Evolutionary conservation across 2,113 vertebrate species (phyloP), one percentile per base, ranked within the genome.

Genomic region (Sterrhoptilus dennistouni): DNA sequence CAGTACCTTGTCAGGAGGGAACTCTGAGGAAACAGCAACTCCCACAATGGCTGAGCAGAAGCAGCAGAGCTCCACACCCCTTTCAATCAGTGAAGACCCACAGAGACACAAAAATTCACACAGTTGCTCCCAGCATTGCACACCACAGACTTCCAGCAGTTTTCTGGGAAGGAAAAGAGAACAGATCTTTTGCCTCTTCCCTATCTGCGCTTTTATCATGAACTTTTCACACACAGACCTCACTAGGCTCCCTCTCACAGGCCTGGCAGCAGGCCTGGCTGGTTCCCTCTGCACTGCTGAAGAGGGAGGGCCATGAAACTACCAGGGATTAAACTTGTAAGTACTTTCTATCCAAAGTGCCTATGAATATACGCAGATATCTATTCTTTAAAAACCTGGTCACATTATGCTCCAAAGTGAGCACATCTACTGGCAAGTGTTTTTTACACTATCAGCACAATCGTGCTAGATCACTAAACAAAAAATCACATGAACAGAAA

Each of bases 171-270:
- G 35, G 27, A 69, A 83, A 71, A 69, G 13, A 64, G 9, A 75
- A 31, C 14, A 64, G 22, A 3, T 44, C 38, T 57, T 65, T 76
- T 45, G 14, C 22, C 20, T 36, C 28, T 56, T 84, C n/a, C 28
- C 20, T 8, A 28, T 14, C 33, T 16, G 13, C 4, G 8, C 12
- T 87, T 85, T 54, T 45, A 38, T 50, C 42, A 29, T 9, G 8
- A 45, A 25, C 54, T 90, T 69, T 50, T 66, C 60, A 21, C 49
- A 22, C 4, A 21, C 3, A 53, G 50, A 44, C 9, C 23, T 60
- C n/a, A n/a, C 5, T 0, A 3, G 2, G 17, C 40, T 74, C 50
- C 4, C 29, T 81, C 49, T 75, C 24, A 6, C 19, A 7, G 14
- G 4, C 17, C 44, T 5, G 24, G 64, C 4, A 47, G 83, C 19